Conservation (phyloP, 2,888 invertebrate genomes). For the Conus canariensis region DNA sequence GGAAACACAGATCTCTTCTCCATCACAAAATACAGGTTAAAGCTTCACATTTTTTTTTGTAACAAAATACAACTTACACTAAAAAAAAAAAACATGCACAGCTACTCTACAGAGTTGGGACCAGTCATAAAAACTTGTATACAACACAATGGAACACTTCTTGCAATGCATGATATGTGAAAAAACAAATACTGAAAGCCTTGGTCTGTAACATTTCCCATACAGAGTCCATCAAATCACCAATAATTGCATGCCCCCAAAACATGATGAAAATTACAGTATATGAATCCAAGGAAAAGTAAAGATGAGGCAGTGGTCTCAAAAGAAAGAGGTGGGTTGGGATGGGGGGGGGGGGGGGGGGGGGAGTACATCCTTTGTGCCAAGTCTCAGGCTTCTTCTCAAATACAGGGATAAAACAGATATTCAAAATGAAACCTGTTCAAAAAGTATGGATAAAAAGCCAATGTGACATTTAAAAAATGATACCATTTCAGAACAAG, state of each 20-base stretch:
- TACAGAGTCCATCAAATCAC: not conserved
- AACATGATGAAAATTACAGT: not conserved
- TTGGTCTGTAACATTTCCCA: not conserved
- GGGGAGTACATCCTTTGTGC: not conserved
- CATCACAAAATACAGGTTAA: not conserved
- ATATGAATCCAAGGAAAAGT: not conserved
- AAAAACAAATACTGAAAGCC: not conserved
- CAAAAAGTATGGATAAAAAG: not conserved
- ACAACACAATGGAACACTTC: slow-evolving; percentile 18
- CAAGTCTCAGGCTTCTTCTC: not conserved
- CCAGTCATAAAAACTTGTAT: not conserved
- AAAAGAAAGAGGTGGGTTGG: not conserved
- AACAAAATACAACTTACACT: slow-evolving; percentile 80
- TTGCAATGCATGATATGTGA: slow-evolving; percentile 25
- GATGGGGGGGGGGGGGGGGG: too few species aligned
- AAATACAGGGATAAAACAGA: not conserved
- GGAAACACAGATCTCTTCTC: not conserved
- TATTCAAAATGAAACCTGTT: not conserved
- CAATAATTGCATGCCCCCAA: not conserved
- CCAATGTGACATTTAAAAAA: not conserved
- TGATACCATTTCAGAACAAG: not conserved
- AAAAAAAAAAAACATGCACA: slow-evolving; percentile 62
- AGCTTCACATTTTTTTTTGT: not conserved
- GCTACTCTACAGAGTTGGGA: not conserved
- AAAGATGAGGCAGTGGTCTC: not conserved